A percentile compares a stretch with the other conserved stretches of the same genome.
These are phyloP conservation scores for Chrysotoxum bicinctum DNA, from an alignment of 2,888 invertebrate species.

Conservation along the genomic window DNA sequence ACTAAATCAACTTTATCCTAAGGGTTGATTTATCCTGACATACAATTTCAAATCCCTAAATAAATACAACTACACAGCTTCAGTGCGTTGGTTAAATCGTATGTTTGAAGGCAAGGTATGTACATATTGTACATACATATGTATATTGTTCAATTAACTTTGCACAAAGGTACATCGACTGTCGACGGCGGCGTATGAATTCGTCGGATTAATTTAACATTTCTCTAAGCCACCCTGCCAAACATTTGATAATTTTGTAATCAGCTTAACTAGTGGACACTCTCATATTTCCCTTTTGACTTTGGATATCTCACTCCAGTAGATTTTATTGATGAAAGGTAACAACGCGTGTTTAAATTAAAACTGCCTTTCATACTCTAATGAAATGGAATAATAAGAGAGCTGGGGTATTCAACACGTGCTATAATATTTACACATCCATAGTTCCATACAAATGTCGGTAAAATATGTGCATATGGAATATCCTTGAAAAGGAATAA, in stretches of 20 bases:
- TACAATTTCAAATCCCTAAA: too few relatives aligned
- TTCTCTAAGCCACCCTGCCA: neutral
- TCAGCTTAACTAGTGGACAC: conserved; percentile 33
- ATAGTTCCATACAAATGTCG: neutral
- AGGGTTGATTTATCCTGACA: too few relatives aligned
- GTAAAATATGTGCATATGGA: neutral
- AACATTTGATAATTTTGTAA: conserved; percentile 3
- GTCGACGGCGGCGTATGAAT: neutral
- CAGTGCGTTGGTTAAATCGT: too few relatives aligned
- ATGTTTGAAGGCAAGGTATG: too few relatives aligned
- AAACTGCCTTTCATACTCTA: neutral
- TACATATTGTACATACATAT: too few relatives aligned
- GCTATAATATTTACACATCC: neutral
- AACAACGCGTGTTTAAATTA: conserved; percentile 17
- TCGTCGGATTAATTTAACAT: neutral
- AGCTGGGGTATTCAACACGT: neutral
- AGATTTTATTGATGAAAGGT: neutral
- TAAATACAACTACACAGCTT: too few relatives aligned
- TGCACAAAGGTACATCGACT: neutral
- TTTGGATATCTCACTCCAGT: neutral
- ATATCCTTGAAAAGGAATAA: neutral
- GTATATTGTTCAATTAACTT: too few relatives aligned
- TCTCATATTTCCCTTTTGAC: neutral
- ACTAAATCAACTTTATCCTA: too few relatives aligned
- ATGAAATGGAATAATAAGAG: neutral